Evolutionary conservation across 2,888 invertebrate species (phyloP).

Genomic region (Dastarcus helophoroides): DNA sequence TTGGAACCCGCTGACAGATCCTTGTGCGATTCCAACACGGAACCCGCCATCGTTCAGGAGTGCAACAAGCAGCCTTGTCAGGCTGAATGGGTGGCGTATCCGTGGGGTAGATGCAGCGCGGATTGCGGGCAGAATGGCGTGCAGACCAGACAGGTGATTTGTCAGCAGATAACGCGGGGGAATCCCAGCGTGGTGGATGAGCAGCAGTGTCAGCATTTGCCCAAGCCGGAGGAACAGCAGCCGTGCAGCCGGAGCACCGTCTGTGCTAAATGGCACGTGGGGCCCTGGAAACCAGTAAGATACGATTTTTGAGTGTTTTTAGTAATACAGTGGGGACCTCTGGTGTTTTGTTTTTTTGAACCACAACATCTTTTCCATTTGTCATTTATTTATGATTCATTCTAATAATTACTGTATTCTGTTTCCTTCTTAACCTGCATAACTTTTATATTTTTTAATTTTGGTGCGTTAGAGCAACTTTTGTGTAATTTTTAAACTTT

Average conservation of each 20-base stretch:
- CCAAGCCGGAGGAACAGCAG: slow-evolving; percentile 56
- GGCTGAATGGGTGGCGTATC: slow-evolving; percentile 64
- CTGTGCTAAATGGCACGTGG: slow-evolving; percentile 80
- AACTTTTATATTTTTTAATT: too few relatives aligned
- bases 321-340: not conserved
- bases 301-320: too few relatives aligned
- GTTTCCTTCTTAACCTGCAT: too few relatives aligned
- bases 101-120: slow-evolving; percentile 74
- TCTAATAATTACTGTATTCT: too few relatives aligned
- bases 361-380: too few relatives aligned
- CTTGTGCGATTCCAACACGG: slow-evolving; percentile 66
- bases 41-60: slow-evolving; percentile 57
- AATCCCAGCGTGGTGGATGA: slow-evolving; percentile 62
- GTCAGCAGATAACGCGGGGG: slow-evolving; percentile 68
- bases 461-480: too few relatives aligned
- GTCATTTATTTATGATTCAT: too few relatives aligned
- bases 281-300: slow-evolving; percentile 84
- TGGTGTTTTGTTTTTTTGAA: too few relatives aligned
- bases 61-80: slow-evolving; percentile 71
- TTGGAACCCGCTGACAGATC: slow-evolving; percentile 58
- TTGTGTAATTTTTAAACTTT: too few relatives aligned
- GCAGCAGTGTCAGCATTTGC: slow-evolving; percentile 58
- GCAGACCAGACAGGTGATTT: slow-evolving; percentile 60
- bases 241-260: slow-evolving; percentile 65
- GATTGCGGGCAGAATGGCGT: slow-evolving; percentile 64